A percentile compares a stretch with the other conserved stretches of the same genome.
These are phyloP conservation scores for Sphaerodactylus townsendi DNA, from an alignment of 2,113 vertebrate species.

Conservation along the genomic window DNA sequence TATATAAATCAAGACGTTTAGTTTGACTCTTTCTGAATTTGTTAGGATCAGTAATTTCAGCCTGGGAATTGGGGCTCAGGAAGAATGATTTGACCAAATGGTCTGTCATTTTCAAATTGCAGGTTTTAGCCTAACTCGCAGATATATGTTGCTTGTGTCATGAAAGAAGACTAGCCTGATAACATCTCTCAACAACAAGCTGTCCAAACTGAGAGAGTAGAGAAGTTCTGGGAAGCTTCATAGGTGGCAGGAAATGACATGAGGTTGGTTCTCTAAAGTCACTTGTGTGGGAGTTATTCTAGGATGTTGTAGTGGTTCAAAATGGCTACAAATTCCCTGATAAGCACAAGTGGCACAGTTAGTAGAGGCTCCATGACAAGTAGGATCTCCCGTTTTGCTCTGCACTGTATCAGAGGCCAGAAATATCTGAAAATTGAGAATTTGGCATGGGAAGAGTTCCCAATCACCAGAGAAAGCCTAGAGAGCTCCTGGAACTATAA, in stretches of 20 bases:
- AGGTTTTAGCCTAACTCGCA: background rate
- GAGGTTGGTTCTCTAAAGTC: background rate
- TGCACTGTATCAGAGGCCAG: background rate
- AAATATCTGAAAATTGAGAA: background rate
- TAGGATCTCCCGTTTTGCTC: background rate
- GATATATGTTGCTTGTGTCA: background rate
- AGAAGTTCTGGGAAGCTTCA: background rate
- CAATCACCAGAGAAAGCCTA: too few relatives aligned
- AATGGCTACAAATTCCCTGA: background rate
- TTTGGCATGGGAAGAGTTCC: background rate
- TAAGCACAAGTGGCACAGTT: too few relatives aligned
- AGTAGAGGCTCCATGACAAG: background rate
- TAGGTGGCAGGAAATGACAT: background rate
- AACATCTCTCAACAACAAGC: background rate
- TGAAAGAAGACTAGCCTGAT: background rate
- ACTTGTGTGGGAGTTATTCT: background rate
- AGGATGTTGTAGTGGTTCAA: background rate
- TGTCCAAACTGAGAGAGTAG: background rate
- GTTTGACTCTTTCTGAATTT: background rate
- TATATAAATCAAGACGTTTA: constrained; percentile 1
- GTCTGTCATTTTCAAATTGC: background rate
- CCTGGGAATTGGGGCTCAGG: background rate
- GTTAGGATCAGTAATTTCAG: background rate
- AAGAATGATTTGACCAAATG: background rate
- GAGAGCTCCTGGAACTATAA: too few relatives aligned